These are phyloP conservation scores for Tauraco erythrolophus DNA, from an alignment of 2,113 vertebrate species.

Conservation along the genomic window DNA sequence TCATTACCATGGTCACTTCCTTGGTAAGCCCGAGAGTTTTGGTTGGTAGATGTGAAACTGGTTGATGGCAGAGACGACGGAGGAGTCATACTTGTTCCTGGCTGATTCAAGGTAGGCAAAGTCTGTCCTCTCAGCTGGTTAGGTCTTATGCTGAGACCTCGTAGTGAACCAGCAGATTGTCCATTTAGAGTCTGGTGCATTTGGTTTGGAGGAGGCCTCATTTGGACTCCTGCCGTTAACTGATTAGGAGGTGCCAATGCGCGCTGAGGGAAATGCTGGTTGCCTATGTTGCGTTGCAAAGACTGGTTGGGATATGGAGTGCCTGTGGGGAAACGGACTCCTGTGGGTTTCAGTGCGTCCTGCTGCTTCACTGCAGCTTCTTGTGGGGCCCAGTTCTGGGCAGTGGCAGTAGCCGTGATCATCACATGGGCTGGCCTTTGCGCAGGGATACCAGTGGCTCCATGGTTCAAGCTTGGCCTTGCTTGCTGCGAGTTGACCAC, in stretches of 20 bases:
- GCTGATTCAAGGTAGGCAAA: constrained; percentile 81
- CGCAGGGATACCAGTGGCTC: constrained; percentile 52
- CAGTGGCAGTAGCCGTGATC: constrained; percentile 71
- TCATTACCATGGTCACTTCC: constrained; percentile 81
- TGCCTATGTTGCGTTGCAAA: constrained; percentile 75
- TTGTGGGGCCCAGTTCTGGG: constrained; percentile 82
- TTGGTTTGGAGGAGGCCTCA: constrained; percentile 82
- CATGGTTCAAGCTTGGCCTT: constrained; percentile 74
- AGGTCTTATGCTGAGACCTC: constrained; percentile 81
- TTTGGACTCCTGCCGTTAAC: constrained; percentile 81
- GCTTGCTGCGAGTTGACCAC: constrained; percentile 78
- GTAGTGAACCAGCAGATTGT: constrained; percentile 71
- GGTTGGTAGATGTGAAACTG: constrained; percentile 79
- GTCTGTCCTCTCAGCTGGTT: constrained; percentile 83
- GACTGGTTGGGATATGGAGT: constrained; percentile 77
- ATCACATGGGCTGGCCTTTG: constrained; percentile 80
- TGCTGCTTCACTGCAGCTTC: constrained; percentile 83
- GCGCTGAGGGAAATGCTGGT: constrained; percentile 84
- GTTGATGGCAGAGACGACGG: constrained; percentile 78
- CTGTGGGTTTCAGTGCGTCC: constrained; percentile 74
- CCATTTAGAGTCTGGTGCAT: constrained; percentile 78
- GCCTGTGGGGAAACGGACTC: constrained; percentile 72
- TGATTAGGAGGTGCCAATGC: constrained; percentile 84
- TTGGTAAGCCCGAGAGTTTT: constrained; percentile 80
- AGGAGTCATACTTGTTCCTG: constrained; percentile 77